Percentiles rank a stretch among this genome's conserved stretches.
These are phyloP conservation scores for Zaprionus tsacasi DNA, from an alignment of 1,140 invertebrate genomes.

Conservation along the genomic window DNA sequence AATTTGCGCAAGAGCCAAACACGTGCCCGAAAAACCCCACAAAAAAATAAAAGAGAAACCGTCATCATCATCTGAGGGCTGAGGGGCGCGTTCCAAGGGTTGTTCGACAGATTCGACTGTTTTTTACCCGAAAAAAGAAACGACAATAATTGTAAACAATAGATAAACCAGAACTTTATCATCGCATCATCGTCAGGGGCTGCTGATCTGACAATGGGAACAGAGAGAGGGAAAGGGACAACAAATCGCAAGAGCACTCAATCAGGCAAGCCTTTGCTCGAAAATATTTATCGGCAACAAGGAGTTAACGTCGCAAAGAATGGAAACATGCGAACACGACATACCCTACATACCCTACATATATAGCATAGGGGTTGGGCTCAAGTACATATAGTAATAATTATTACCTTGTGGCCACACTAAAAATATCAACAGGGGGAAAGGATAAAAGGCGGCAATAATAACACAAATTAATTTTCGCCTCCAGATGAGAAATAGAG, in stretches of 20 bases:
- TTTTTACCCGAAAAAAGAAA: conserved; percentile 18
- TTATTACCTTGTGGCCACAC: conserved; percentile 63
- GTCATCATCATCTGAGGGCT: neutral
- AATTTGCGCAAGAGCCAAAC: conserved; percentile 52
- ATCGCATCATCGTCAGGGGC: conserved; percentile 42
- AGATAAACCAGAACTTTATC: conserved; percentile 52
- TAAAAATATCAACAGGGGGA: conserved; percentile 63
- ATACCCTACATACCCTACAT: neutral
- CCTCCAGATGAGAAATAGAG: neutral
- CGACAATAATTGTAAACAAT: conserved; percentile 55
- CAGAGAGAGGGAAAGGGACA: neutral
- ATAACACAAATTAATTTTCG: conserved; percentile 68
- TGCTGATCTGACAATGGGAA: conserved; percentile 21
- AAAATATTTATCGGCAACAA: conserved; percentile 34
- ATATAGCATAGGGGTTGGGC: conserved; percentile 25
- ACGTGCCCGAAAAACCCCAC: conserved; percentile 41
- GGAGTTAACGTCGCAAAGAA: conserved; percentile 26
- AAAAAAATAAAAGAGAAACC: neutral
- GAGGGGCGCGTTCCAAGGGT: conserved; percentile 28
- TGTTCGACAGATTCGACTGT: conserved; percentile 23
- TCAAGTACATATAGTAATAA: conserved; percentile 33
- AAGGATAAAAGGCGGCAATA: conserved; percentile 57
- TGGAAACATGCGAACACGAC: neutral
- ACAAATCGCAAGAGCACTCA: conserved; percentile 42
- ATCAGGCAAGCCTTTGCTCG: conserved; percentile 49